Evolutionary conservation across 2,888 invertebrate species (phyloP), one percentile per base, ranked within the genome.

Genomic region (Euplexia lucipara): DNA sequence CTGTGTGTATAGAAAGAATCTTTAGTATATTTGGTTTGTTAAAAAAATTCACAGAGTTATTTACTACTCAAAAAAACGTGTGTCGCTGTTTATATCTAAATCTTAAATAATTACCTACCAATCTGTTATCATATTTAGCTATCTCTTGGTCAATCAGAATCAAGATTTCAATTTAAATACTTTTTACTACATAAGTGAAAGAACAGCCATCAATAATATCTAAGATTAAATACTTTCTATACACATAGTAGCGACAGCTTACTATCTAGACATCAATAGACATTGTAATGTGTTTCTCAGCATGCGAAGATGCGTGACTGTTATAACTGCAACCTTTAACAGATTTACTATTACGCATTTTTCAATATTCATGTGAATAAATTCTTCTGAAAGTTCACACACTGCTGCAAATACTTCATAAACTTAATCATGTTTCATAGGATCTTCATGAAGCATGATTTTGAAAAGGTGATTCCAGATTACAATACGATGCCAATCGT

Each of bases 201-300:
- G 51, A 53, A 39, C 16, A 54, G n/a, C n/a, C 47, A 70, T 70
- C 71, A 64, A 75, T 64, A 76, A 70, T 64, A 75, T 75, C 51
- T 59, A 20, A 70, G 59, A 75, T 57, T 60, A 2, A 59, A 57
- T 73, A 75, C 71, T 74, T 74, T 74, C 76, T 76, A 64, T 41
- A 41, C 34, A 62, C 48, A 59, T 35, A 48, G 76, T 74, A 75
- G 56, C 62, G 62, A 70, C 63, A 56, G 63, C 47, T 59, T 10
- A 34, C 52, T 70, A 74, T 76, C 76, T 48, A 10, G 26, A 22
- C 56, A 74, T 74, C 76, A 64, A 48, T 37, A 64, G 71, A 70
- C 64, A 73, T 74, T 75, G 73, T 74, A 60, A 76, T 64, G 16
- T 37, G 14, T 64, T 76, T 74, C 73, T 49, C 73, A 74, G 60